Conservation (phyloP, 2,888 invertebrate species). For the Perithous albicinctus region DNA sequence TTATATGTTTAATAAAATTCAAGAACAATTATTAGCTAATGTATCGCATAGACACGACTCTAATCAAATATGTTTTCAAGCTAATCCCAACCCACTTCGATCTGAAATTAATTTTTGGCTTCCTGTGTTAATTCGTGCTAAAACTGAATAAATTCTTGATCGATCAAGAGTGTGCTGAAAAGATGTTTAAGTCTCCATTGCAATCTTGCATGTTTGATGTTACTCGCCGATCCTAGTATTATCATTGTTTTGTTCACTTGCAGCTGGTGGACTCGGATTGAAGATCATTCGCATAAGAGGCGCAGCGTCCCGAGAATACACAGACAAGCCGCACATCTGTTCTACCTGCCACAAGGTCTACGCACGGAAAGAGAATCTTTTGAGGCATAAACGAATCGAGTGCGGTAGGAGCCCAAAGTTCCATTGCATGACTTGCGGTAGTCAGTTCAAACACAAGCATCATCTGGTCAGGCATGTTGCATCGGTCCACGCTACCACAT, state of each 20-base stretch:
- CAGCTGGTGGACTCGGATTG: slow-evolving; percentile 21
- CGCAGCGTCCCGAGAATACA: slow-evolving; percentile 61
- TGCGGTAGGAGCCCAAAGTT: slow-evolving; percentile 80
- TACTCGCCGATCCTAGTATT: background rate
- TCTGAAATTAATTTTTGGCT: slow-evolving; percentile 1
- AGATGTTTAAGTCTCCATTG: background rate
- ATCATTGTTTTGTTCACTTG: slow-evolving; percentile 24
- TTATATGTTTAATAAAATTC: background rate
- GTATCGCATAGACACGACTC: background rate
- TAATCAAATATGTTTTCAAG: background rate
- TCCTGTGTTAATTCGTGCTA: background rate
- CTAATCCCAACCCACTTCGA: background rate
- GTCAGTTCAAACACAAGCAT: slow-evolving; percentile 85
- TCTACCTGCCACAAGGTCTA: slow-evolving; percentile 76
- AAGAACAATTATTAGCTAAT: background rate
- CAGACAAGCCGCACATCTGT: slow-evolving; percentile 71
- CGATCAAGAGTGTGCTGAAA: background rate
- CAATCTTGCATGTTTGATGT: background rate
- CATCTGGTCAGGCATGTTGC: slow-evolving; percentile 81
- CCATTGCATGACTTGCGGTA: slow-evolving; percentile 80
- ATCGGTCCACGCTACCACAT: slow-evolving; percentile 66
- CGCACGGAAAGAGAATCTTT: slow-evolving; percentile 72
- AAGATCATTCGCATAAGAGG: background rate
- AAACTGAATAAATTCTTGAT: background rate
- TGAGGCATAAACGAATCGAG: slow-evolving; percentile 77